Percentiles rank a stretch among this genome's conserved stretches.
These are phyloP conservation scores for Podarcis muralis DNA, from an alignment of 2,113 vertebrate species.

Conservation along the genomic window DNA sequence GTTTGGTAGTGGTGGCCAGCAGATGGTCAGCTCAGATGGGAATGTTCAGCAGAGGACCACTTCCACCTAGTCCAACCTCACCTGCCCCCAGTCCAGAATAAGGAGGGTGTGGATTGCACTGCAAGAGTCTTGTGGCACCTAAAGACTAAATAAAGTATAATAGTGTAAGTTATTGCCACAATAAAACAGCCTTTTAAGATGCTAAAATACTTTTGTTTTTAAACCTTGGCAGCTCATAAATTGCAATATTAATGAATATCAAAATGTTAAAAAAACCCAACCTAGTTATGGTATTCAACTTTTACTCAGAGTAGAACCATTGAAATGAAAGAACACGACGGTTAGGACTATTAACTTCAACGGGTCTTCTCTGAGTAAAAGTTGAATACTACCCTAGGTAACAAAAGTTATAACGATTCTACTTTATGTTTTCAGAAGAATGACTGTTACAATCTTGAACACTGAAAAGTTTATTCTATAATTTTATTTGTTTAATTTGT, in stretches of 20 bases:
- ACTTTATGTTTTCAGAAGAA: not conserved
- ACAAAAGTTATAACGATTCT: not conserved
- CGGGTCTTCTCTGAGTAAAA: too few species aligned
- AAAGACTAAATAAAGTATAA: not conserved
- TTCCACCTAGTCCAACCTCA: too few species aligned
- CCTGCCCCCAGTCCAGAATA: too few species aligned
- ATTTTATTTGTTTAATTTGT: not conserved
- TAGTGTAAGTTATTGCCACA: not conserved
- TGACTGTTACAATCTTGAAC: not conserved
- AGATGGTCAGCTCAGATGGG: too few species aligned
- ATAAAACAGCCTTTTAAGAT: not conserved
- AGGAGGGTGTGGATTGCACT: too few species aligned
- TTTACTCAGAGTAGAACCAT: too few species aligned
- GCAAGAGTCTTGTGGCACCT: not conserved
- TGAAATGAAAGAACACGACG: too few species aligned
- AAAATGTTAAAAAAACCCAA: not conserved
- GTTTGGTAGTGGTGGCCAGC: too few species aligned
- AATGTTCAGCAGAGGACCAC: too few species aligned
- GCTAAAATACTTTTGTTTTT: not conserved
- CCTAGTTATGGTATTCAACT: too few species aligned
- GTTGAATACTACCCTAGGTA: not conserved
- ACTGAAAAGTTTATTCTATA: not conserved
- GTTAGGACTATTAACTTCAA: too few species aligned
- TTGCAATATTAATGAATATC: not conserved
- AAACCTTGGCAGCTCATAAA: not conserved